Conservation (phyloP, 2,888 invertebrate genomes). For the Drosophila conformis region DNA sequence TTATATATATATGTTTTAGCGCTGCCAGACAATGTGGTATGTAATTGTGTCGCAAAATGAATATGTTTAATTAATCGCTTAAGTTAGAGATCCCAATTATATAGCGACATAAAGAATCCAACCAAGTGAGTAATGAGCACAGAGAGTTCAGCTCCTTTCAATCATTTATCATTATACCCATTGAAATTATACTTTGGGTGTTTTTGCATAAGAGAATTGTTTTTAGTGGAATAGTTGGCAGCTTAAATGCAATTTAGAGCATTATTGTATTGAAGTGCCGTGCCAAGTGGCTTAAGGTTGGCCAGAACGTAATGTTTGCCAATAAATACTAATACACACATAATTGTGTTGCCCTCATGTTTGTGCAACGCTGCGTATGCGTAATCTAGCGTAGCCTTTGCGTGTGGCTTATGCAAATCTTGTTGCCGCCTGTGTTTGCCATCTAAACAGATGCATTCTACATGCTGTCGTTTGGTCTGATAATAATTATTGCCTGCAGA, state of each 20-base stretch:
- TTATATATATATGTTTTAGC: neutral
- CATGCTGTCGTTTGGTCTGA: slow-evolving; percentile 30
- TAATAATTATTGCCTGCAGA: slow-evolving; percentile 46
- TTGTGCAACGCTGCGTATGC: slow-evolving; percentile 37
- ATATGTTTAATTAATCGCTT: neutral
- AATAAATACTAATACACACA: slow-evolving; percentile 32
- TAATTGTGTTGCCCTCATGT: slow-evolving; percentile 16
- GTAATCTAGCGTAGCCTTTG: slow-evolving; percentile 39
- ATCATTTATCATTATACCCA: neutral
- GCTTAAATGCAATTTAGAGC: neutral
- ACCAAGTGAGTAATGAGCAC: neutral
- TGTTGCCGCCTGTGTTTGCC: slow-evolving; percentile 35
- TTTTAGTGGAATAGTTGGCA: neutral
- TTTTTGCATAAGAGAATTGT: neutral
- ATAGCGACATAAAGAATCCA: neutral
- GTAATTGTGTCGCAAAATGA: neutral
- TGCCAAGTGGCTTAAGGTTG: neutral
- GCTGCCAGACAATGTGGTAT: neutral
- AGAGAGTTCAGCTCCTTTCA: neutral
- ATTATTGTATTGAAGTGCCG: neutral
- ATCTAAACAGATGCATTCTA: slow-evolving; percentile 21
- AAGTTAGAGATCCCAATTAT: neutral
- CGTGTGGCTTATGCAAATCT: slow-evolving; percentile 59
- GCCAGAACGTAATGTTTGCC: slow-evolving; percentile 1
- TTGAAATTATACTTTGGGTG: neutral